Percentiles rank a stretch among this genome's conserved stretches.
Conservation (phyloP, 2,113 vertebrate species). For the Podarcis muralis region DNA sequence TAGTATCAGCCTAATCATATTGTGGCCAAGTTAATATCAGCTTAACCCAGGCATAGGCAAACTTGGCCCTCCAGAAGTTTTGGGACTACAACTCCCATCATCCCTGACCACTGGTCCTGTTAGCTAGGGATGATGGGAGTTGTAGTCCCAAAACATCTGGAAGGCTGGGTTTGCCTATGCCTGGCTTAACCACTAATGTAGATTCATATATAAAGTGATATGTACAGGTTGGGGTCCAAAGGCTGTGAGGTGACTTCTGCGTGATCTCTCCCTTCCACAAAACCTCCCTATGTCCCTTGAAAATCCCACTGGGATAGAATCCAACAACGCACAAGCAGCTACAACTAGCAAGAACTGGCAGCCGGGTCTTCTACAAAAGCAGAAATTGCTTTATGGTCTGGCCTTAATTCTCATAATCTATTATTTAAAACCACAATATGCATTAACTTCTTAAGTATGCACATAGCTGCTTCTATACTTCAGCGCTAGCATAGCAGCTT, state of each 20-base stretch:
- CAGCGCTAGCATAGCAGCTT: background rate
- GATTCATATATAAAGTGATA: background rate
- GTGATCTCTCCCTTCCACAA: background rate
- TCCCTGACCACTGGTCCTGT: too few relatives aligned
- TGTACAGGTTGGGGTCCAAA: background rate
- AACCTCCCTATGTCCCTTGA: background rate
- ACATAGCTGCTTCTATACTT: background rate
- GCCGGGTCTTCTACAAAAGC: background rate
- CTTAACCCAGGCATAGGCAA: too few relatives aligned
- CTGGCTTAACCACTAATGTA: too few relatives aligned
- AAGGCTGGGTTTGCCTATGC: too few relatives aligned
- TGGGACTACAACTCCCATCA: too few relatives aligned
- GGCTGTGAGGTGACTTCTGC: background rate
- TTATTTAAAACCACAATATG: constrained; percentile 9
- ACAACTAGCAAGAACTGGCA: background rate
- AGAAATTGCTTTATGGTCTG: background rate
- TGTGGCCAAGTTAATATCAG: too few relatives aligned
- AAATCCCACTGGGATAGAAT: background rate
- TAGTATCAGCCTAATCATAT: background rate
- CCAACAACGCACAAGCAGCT: background rate
- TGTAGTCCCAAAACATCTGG: too few relatives aligned
- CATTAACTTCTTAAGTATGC: background rate
- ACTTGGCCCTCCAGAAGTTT: too few relatives aligned
- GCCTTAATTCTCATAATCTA: constrained; percentile 7
- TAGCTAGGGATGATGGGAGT: too few relatives aligned